phyloP scores from a whole-genome alignment of 2,888 invertebrate species.

The Tiliacea citrago region DNA sequence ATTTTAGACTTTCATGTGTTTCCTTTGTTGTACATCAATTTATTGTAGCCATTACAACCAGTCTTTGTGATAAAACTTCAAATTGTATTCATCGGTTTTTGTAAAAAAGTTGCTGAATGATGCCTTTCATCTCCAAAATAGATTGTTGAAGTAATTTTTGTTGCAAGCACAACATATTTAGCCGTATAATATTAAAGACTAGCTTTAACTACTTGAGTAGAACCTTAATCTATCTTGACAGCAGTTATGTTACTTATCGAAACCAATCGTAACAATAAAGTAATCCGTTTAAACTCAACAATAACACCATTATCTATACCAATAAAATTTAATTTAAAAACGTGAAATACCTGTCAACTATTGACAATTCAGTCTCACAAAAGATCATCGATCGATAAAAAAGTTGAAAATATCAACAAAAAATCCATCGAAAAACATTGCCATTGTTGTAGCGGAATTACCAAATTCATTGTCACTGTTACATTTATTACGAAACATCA shows the following conservation, averaged over 20 bases:
- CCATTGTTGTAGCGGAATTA: constrained; percentile 61
- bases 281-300: constrained; percentile 31
- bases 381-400: constrained; percentile 44
- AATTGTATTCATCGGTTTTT: constrained; percentile 23
- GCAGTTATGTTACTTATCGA: constrained; percentile 13
- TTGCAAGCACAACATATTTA: neutral
- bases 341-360: constrained; percentile 44
- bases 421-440: constrained; percentile 25
- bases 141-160: neutral
- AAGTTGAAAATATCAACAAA: constrained; percentile 39
- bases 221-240: neutral
- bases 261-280: constrained; percentile 21
- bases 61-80: constrained; percentile 12
- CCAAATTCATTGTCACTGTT: constrained; percentile 70
- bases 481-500: constrained; percentile 75
- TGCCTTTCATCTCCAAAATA: constrained; percentile 21
- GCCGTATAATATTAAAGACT: neutral
- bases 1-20: constrained; percentile 45
- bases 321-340: constrained; percentile 42
- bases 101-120: constrained; percentile 14
- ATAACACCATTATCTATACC: constrained; percentile 37
- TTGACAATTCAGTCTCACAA: constrained; percentile 48
- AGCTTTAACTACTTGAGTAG: neutral
- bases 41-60: constrained; percentile 37
- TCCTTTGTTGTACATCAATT: constrained; percentile 51